phyloP scores from a whole-genome alignment of 2,113 vertebrate genomes.

The Oncorhynchus gorbuscha region DNA sequence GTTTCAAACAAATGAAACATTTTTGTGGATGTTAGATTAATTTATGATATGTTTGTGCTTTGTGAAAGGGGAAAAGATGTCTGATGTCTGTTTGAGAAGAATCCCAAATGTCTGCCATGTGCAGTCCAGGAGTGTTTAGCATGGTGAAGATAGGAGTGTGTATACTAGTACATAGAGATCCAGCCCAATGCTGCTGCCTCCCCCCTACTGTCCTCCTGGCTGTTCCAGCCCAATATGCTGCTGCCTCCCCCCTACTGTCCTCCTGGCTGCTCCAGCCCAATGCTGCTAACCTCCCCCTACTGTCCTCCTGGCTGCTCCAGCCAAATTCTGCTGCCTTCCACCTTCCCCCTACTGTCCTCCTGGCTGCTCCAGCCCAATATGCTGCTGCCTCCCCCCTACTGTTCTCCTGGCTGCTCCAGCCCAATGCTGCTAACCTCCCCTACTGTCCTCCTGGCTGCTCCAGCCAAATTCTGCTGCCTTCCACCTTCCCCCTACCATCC shows the following conservation, averaged over 20 bases:
- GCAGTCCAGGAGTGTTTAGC: background rate
- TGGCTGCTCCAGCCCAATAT: slow-evolving; percentile 31
- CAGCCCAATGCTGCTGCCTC: background rate
- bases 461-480: no score
- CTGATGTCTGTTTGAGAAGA: slow-evolving; percentile 32
- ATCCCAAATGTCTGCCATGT: slow-evolving; percentile 27
- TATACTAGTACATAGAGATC: no score
- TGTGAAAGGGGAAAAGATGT: slow-evolving; percentile 38
- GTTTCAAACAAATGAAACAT: background rate
- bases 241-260: slow-evolving; percentile 53
- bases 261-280: slow-evolving; percentile 55
- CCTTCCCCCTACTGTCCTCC: slow-evolving; percentile 59
- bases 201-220: slow-evolving; percentile 55
- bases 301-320: slow-evolving; percentile 46
- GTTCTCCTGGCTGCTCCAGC: slow-evolving; percentile 36
- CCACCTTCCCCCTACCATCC: slow-evolving; percentile 62
- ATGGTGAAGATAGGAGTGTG: background rate
- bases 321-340: slow-evolving; percentile 36
- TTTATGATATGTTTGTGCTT: slow-evolving; percentile 24
- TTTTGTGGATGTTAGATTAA: slow-evolving; percentile 31
- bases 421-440: slow-evolving; percentile 28
- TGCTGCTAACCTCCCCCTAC: slow-evolving; percentile 58
- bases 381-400: slow-evolving; percentile 53
- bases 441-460: slow-evolving; percentile 55
- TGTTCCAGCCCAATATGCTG: slow-evolving; percentile 52